These are phyloP conservation scores for Tapera naevia DNA, from an alignment of 2,797 vertebrate genomes.

Conservation along the genomic window DNA sequence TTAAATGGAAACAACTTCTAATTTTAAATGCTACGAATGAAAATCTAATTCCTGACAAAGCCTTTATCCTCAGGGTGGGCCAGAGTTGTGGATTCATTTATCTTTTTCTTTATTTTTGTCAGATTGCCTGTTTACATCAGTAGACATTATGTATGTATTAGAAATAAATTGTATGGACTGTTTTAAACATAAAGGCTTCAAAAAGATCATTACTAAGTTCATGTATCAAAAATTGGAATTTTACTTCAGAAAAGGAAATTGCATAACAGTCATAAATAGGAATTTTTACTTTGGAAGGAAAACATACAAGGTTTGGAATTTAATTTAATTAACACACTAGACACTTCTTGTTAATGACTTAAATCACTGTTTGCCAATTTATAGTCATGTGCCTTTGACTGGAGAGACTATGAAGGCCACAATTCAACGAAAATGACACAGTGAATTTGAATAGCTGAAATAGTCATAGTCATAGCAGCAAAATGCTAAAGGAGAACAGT, in stretches of 20 bases:
- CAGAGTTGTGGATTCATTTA: not conserved
- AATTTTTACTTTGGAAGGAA: not conserved
- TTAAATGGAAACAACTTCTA: not conserved
- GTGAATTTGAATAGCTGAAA: not conserved
- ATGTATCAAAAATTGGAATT: not conserved
- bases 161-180: not conserved
- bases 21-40: not conserved
- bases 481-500: not conserved
- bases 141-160: not conserved
- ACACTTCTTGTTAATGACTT: not conserved
- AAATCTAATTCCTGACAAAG: not conserved
- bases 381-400: not conserved
- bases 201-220: not conserved
- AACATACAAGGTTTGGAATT: not conserved
- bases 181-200: not conserved
- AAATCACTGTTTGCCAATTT: not conserved
- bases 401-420: not conserved
- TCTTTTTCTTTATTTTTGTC: not conserved
- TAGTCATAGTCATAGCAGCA: not conserved
- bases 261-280: not conserved
- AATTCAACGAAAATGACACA: not conserved
- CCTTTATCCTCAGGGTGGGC: not conserved
- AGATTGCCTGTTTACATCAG: not conserved
- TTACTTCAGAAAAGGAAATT: not conserved
- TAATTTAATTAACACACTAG: not conserved